These are phyloP conservation scores for Odontophorus gujanensis DNA, from an alignment of 2,113 vertebrate genomes.

Conservation along the genomic window DNA sequence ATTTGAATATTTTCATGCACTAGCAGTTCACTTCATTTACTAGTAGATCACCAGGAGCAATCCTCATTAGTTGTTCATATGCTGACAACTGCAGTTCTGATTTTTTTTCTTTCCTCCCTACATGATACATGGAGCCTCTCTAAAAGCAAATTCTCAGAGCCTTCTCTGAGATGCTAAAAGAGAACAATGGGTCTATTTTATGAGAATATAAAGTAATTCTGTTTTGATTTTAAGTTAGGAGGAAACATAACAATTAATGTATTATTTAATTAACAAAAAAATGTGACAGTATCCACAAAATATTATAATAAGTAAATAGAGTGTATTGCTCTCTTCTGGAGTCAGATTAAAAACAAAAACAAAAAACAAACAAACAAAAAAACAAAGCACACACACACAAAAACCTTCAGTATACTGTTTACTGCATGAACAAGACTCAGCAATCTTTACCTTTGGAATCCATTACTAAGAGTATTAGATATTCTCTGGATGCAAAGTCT, in stretches of 20 bases:
- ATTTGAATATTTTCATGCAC: neutral
- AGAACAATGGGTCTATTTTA: neutral
- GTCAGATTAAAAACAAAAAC: neutral
- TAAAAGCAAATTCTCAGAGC: neutral
- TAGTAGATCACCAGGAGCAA: neutral
- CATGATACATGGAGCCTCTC: neutral
- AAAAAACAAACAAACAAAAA: no score
- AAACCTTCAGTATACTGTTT: neutral
- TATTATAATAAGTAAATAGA: neutral
- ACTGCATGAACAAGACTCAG: neutral
- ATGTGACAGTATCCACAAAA: neutral
- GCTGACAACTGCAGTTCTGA: neutral
- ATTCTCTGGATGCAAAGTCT: neutral
- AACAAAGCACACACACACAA: no score
- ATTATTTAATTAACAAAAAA: neutral
- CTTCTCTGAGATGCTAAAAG: neutral
- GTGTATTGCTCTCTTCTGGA: neutral
- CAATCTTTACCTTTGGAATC: neutral
- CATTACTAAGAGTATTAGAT: neutral
- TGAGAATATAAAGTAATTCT: neutral
- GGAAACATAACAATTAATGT: neutral
- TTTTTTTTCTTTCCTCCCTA: neutral
- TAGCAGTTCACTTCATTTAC: neutral
- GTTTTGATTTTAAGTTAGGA: neutral
- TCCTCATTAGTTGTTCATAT: neutral